These are phyloP conservation scores for Listronotus bonariensis DNA, from an alignment of 1,140 invertebrate species.

Conservation along the genomic window DNA sequence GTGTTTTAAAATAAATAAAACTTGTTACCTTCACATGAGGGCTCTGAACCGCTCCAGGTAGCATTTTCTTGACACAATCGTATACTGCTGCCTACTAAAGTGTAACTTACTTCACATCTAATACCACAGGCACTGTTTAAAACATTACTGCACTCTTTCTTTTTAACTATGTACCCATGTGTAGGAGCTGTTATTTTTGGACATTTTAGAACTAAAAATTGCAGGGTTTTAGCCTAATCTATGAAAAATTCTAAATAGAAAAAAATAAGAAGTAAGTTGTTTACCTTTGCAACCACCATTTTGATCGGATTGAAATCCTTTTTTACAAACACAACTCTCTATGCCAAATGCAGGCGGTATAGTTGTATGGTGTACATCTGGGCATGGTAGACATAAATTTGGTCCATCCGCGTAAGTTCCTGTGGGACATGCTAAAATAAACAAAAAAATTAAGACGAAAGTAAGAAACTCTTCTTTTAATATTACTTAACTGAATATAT, in stretches of 20 bases:
- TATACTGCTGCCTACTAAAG: conserved; percentile 67
- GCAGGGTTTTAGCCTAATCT: too few species aligned
- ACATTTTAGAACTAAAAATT: conserved; percentile 63
- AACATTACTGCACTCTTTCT: conserved; percentile 64
- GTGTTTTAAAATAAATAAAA: background rate
- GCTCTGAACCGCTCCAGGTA: conserved; percentile 67
- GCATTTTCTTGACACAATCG: conserved; percentile 68
- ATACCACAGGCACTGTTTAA: conserved; percentile 74
- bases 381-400: conserved; percentile 64
- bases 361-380: conserved; percentile 68
- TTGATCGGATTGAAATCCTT: conserved; percentile 46
- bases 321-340: conserved; percentile 64
- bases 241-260: too few species aligned
- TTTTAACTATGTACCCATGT: conserved; percentile 72
- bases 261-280: too few species aligned
- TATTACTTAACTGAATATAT: too few species aligned
- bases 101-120: conserved; percentile 69
- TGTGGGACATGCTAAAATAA: conserved; percentile 47
- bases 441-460: background rate
- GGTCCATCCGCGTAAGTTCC: conserved; percentile 57
- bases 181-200: conserved; percentile 63
- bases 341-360: conserved; percentile 58
- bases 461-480: too few species aligned
- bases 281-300: conserved; percentile 51
- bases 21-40: conserved; percentile 62